Base-by-base conservation (phyloP, 2,113 vertebrate species). In the Gavialis gangeticus region DNA sequence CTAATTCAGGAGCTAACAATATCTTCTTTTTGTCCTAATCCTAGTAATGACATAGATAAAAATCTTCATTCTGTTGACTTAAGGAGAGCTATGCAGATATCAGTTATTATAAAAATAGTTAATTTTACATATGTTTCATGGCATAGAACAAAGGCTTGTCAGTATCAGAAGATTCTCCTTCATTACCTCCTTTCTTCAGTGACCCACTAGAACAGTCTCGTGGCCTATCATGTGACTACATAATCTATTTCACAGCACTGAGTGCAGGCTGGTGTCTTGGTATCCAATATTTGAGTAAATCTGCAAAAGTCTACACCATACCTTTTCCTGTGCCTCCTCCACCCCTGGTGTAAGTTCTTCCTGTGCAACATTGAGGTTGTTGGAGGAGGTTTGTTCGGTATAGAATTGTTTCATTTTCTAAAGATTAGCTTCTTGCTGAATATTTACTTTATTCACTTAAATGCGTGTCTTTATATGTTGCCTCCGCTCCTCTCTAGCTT, bases 181-280 rank as follows among this genome's bases (percentile, higher is more conserved):
- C 4, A 0, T 46, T 7, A 8, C 5, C 0, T 64, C 12, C 0
- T 25, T 64, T n/a, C 4, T 2, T 56, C 78, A 30, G 55, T 37
- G 3, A 15, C 3, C 27, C 11, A 0, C 28, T 28, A 34, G 8
- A 25, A 58, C 78, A 14, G 59, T 22, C 17, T 28, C 6, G 30
- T 21, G 4, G 34, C 30, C n/a, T 59, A 4, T 75, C 46, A 5
- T 30, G 6, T 56, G 21, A 62, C 60, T 25, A 1, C 5, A 1
- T 8, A 1, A 1, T 24, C 21, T 4, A 71, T 71, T 37, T 37
- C 67, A 34, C 10, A 69, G 66, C 16, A 69, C 10, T 12, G 34
- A 69, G 66, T 37, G 30, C 67, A 69, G 18, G 67, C 19, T 30
- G 12, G 19, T 69, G 18, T 17, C n/a, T n/a, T 19, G 15, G 27